Conservation (phyloP, 2,113 vertebrate genomes). For the Prinia subflava region DNA sequence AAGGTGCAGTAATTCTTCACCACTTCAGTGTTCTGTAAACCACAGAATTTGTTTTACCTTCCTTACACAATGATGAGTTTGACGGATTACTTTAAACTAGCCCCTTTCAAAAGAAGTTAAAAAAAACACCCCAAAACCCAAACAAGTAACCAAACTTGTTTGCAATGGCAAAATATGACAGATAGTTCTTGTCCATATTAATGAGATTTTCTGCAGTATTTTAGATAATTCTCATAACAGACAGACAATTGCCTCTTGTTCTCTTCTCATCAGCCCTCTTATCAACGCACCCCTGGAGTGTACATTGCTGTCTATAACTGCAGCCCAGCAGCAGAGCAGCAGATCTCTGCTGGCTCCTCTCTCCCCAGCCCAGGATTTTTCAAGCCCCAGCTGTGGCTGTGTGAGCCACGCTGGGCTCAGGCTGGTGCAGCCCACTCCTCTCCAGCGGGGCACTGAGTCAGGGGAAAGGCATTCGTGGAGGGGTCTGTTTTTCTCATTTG, state of each 20-base stretch:
- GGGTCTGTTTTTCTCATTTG: conserved; percentile 78
- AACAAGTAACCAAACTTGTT: background rate
- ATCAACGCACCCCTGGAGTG: background rate
- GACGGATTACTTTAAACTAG: background rate
- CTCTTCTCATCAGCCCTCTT: background rate
- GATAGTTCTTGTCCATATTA: background rate
- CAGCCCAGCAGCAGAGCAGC: background rate
- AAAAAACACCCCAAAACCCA: background rate
- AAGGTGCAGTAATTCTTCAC: background rate
- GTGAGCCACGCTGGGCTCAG: conserved; percentile 5
- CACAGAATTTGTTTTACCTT: background rate
- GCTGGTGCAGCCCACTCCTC: background rate
- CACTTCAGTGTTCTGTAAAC: background rate
- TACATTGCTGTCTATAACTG: background rate
- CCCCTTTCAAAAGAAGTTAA: background rate
- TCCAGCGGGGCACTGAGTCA: conserved; percentile 48
- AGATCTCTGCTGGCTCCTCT: background rate
- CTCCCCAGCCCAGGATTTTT: background rate
- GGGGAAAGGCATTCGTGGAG: conserved; percentile 67
- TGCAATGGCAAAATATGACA: background rate
- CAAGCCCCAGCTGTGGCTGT: background rate
- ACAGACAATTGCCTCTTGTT: background rate
- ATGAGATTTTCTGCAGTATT: background rate
- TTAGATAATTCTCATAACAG: background rate
- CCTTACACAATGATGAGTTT: background rate